These are phyloP conservation scores for Drosophila nigrodunni DNA, from an alignment of 1,140 invertebrate species.

Conservation along the genomic window DNA sequence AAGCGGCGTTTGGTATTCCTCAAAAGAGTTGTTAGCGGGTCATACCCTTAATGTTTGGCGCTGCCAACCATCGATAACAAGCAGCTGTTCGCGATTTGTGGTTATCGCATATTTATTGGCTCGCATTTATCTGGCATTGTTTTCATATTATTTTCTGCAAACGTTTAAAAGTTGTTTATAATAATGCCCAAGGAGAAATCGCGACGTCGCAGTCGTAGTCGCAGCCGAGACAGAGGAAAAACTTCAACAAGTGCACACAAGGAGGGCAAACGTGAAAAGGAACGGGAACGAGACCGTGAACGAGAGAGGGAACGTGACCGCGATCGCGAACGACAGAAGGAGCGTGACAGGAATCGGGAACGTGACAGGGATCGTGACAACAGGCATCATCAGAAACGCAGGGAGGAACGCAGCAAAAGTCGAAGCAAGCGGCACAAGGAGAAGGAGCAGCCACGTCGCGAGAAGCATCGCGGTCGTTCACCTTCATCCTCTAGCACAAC, in stretches of 20 bases:
- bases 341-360: conserved; percentile 31
- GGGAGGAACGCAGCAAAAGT: conserved; percentile 3
- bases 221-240: conserved; percentile 39
- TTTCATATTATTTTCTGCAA: conserved; percentile 34
- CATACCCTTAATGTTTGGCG: neutral
- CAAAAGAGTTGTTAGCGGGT: neutral
- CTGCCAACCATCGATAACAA: conserved; percentile 35
- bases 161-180: conserved; percentile 23
- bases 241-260: neutral
- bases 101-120: neutral
- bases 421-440: conserved; percentile 20
- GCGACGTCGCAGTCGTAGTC: conserved; percentile 53
- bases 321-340: conserved; percentile 20
- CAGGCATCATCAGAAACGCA: conserved; percentile 5
- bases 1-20: neutral
- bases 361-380: conserved; percentile 26
- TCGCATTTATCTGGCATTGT: conserved; percentile 1
- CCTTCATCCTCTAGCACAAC: conserved; percentile 35
- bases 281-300: conserved; percentile 15
- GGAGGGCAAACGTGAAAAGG: conserved; percentile 27
- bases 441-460: conserved; percentile 15
- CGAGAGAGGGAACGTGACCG: conserved; percentile 27
- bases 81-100: conserved; percentile 8
- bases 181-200: conserved; percentile 66
- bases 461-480: conserved; percentile 30